These are phyloP conservation scores for Anthoscopus minutus DNA, from an alignment of 2,113 vertebrate genomes.

Conservation along the genomic window DNA sequence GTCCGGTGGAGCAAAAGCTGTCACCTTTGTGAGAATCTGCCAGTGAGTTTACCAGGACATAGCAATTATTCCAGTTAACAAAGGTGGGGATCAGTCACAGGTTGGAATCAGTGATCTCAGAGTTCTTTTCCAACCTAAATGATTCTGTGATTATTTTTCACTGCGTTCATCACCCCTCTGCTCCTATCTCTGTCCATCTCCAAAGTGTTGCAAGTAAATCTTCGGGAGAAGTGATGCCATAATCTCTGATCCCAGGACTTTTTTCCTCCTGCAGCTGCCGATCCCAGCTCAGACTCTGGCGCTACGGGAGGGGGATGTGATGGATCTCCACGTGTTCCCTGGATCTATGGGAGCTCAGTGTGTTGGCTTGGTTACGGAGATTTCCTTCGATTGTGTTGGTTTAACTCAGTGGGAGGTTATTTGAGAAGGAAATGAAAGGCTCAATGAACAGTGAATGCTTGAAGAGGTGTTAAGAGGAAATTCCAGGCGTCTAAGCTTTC, in stretches of 20 bases:
- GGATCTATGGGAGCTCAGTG: not conserved
- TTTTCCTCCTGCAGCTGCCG: not conserved
- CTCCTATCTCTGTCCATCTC: not conserved
- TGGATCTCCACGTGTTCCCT: not conserved
- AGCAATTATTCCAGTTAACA: not conserved
- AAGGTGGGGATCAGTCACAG: not conserved
- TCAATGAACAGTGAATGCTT: not conserved
- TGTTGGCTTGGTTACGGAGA: not conserved
- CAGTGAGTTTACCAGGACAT: not conserved
- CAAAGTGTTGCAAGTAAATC: not conserved
- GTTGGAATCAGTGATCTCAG: not conserved
- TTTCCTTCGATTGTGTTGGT: constrained; percentile 30
- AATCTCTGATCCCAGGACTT: not conserved
- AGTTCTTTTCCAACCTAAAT: not conserved
- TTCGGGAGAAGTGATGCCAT: not conserved
- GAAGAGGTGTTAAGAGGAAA: constrained; percentile 38
- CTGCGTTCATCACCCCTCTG: not conserved
- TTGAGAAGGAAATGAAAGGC: constrained; percentile 41
- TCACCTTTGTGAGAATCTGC: not conserved
- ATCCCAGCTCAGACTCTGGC: not conserved
- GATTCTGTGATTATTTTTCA: not conserved
- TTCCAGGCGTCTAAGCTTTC: not conserved
- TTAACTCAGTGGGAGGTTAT: constrained; percentile 50
- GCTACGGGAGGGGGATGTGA: not conserved
- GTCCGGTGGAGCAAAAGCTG: fast-evolving